phyloP scores from a whole-genome alignment of 35 echinoderm and acorn worm species.

The Hemicentrotus pulcherrimus region DNA sequence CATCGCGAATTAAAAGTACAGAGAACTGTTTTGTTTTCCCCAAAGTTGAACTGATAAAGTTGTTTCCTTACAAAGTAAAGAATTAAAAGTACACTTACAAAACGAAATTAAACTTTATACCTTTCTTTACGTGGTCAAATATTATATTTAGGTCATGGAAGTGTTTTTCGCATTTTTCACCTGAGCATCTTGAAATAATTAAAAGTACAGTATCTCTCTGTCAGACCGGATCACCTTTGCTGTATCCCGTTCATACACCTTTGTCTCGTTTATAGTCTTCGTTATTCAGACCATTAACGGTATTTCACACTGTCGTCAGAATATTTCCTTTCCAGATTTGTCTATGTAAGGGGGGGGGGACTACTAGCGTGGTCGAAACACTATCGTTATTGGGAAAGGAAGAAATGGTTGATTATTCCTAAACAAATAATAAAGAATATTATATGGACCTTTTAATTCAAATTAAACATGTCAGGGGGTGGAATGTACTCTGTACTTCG shows the following conservation, averaged over 20 bases:
- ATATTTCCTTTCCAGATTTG: background rate
- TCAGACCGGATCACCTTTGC: background rate
- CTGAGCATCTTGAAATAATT: conserved; percentile 4
- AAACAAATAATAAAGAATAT: too few species aligned
- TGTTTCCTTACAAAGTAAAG: background rate
- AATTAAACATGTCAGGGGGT: too few species aligned
- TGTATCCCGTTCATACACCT: background rate
- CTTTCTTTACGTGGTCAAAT: background rate
- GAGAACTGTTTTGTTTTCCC: background rate
- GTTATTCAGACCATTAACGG: background rate
- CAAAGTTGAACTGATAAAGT: background rate
- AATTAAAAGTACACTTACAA: background rate
- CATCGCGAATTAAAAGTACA: background rate
- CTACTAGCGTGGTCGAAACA: too few species aligned
- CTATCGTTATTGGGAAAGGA: too few species aligned
- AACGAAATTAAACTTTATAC: background rate
- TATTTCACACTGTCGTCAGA: background rate
- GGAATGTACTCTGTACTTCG: too few species aligned
- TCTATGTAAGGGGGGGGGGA: too few species aligned
- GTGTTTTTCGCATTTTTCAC: conserved; percentile 4
- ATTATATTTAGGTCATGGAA: background rate
- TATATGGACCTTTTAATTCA: too few species aligned
- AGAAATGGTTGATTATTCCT: too few species aligned
- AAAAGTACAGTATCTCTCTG: background rate
- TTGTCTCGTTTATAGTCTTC: background rate